Base-by-base conservation (phyloP, 2,113 vertebrate genomes). In the Motacilla alba region DNA sequence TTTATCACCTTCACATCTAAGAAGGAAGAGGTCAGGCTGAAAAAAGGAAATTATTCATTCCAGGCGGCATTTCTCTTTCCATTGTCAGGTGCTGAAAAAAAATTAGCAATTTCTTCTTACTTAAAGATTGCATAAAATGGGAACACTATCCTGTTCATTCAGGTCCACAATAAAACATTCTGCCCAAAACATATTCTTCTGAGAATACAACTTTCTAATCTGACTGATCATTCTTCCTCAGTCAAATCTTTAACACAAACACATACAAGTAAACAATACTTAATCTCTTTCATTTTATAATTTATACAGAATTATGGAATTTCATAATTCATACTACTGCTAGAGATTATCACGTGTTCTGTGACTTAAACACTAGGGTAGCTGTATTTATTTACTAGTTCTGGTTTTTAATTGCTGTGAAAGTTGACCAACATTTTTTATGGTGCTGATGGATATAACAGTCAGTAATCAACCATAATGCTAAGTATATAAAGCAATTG, bases 1-100 rank as follows among this genome's bases (percentile, higher is more conserved):
- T 98, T 97, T 97, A 98, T 97, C 94, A 95, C 90, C 88, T 96
- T 95, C 84, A 53, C 75, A 82, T 93, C 86, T 70, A 83, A 93
- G 81, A 39, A 90, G 94, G n/a, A 97, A 81, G 86, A 93, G 94
- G 92, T 95, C 89, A 90, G 89, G 78, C 83, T 89, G 68, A 55
- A 96, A 49, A 95, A 94, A 95, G 75, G 84, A 97, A 96, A 92
- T 60, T 23, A 89, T 88, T 96, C 76, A 93, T 95, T 97, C 90
- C 87, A 95, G 80, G 63, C 86, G 84, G 89, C 47, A 95, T 95
- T 97, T 95, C 74, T 95, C 59, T 64, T 93, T 96, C 83, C 13
- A 37, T 1, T 16, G 70, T 33, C 89, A 92, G 52, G 22, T 73
- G 63, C 72, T 95, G 79, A 78, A 89, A 87, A 87, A 84, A 93